Conservation (phyloP, 2,797 vertebrate genomes). For the Enteromius anoplus region DNA sequence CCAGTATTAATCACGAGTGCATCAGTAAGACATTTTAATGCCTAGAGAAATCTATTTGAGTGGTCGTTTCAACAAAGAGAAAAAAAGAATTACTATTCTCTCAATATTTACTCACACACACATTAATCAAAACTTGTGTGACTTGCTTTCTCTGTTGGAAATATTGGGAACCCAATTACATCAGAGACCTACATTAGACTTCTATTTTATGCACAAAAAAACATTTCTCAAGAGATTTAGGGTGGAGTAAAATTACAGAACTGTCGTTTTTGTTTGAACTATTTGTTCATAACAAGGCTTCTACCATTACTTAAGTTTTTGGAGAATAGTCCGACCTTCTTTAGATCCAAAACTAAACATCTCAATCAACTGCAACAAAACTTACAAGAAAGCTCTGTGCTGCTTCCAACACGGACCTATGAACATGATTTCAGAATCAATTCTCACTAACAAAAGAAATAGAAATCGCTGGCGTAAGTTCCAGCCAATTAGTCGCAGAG, state of each 20-base stretch:
- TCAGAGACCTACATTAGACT: neutral
- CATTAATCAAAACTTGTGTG: neutral
- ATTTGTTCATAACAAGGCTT: neutral
- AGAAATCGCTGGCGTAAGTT: neutral
- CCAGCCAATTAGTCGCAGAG: neutral
- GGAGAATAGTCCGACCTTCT: conserved; percentile 19
- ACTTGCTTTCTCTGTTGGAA: neutral
- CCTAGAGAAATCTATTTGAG: conserved; percentile 13
- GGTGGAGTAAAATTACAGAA: neutral
- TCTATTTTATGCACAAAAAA: neutral
- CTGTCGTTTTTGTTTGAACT: neutral
- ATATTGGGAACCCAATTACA: neutral
- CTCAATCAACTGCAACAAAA: neutral
- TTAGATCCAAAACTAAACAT: neutral
- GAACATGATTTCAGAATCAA: neutral
- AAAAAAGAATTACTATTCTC: no score
- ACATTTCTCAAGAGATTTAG: neutral
- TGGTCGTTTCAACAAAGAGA: conserved; percentile 8
- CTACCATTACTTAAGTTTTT: neutral
- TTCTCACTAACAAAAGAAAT: neutral
- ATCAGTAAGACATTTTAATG: neutral
- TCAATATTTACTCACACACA: neutral
- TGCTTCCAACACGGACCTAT: neutral
- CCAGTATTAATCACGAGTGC: conserved; percentile 18
- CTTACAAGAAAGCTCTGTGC: neutral